A percentile compares a stretch with the other conserved stretches of the same genome.
phyloP scores from a whole-genome alignment of 2,888 invertebrate genomes.

The Acanthosoma haemorrhoidale region DNA sequence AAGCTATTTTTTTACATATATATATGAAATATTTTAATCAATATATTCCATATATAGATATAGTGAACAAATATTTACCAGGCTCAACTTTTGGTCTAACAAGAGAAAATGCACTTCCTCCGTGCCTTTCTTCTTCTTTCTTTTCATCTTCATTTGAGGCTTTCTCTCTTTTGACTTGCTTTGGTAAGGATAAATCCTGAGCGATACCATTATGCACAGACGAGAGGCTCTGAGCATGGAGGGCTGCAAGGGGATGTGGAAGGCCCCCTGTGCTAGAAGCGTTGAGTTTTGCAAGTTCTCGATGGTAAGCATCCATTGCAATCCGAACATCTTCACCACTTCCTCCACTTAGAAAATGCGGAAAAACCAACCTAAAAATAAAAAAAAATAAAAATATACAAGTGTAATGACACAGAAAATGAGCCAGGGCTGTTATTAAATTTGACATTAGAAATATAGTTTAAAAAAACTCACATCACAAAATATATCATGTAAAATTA shows the following conservation, averaged over 20 bases:
- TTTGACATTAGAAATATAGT: too few relatives aligned
- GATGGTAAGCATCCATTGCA: slow-evolving; percentile 85
- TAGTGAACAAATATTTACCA: slow-evolving; percentile 47
- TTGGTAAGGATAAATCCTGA: slow-evolving; percentile 81
- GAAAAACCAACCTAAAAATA: slow-evolving; percentile 69
- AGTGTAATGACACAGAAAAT: too few relatives aligned
- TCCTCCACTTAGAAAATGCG: slow-evolving; percentile 57
- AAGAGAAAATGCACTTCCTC: slow-evolving; percentile 79
- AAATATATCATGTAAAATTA: too few relatives aligned
- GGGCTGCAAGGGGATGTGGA: slow-evolving; percentile 61
- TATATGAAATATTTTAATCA: slow-evolving; percentile 8
- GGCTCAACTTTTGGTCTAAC: slow-evolving; percentile 80
- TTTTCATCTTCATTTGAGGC: slow-evolving; percentile 43
- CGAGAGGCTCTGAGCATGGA: slow-evolving; percentile 63
- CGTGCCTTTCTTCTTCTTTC: slow-evolving; percentile 53
- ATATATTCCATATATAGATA: slow-evolving; percentile 19
- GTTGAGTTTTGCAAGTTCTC: slow-evolving; percentile 86
- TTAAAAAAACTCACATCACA: too few relatives aligned
- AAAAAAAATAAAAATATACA: too few relatives aligned
- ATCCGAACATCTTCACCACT: slow-evolving; percentile 83
- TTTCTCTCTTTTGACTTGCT: slow-evolving; percentile 50
- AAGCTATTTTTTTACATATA: slow-evolving; percentile 1
- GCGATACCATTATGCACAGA: slow-evolving; percentile 49
- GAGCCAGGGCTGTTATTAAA: too few relatives aligned
- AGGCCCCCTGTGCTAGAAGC: slow-evolving; percentile 39